These are phyloP conservation scores for Megaceryle torquata DNA, from an alignment of 2,113 vertebrate genomes.

Conservation along the genomic window DNA sequence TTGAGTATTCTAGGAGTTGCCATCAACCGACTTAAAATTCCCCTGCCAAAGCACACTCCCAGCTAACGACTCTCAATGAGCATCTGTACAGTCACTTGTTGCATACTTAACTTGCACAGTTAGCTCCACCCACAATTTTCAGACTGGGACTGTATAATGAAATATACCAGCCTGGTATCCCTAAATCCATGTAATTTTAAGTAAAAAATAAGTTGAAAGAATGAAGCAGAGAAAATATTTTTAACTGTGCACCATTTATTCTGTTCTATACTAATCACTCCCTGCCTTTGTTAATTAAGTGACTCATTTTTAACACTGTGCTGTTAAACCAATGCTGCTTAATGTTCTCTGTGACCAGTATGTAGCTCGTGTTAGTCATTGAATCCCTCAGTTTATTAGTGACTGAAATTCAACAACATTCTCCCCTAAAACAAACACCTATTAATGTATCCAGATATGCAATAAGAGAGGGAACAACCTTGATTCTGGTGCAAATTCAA, in stretches of 20 bases:
- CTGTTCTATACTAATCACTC: background rate
- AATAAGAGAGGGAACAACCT: background rate
- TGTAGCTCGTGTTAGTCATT: slow-evolving; percentile 4
- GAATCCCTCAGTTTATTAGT: background rate
- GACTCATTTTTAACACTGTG: slow-evolving; percentile 33
- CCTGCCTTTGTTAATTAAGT: slow-evolving; percentile 13
- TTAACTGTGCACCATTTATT: background rate
- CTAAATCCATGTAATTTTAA: background rate
- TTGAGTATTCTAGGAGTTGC: background rate
- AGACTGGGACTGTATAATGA: background rate
- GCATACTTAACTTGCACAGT: background rate
- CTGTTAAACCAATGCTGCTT: slow-evolving; percentile 19
- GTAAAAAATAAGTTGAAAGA: background rate
- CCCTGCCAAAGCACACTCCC: background rate
- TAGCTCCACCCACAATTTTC: background rate
- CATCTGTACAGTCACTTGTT: background rate
- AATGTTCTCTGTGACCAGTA: background rate
- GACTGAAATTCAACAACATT: background rate
- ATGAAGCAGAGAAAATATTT: background rate
- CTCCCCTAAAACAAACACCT: background rate
- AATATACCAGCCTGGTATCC: background rate
- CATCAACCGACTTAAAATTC: background rate
- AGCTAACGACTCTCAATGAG: background rate
- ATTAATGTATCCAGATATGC: background rate
- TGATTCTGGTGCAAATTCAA: background rate